phyloP scores from a whole-genome alignment of 2,888 invertebrate species.

The Seira ritae region DNA sequence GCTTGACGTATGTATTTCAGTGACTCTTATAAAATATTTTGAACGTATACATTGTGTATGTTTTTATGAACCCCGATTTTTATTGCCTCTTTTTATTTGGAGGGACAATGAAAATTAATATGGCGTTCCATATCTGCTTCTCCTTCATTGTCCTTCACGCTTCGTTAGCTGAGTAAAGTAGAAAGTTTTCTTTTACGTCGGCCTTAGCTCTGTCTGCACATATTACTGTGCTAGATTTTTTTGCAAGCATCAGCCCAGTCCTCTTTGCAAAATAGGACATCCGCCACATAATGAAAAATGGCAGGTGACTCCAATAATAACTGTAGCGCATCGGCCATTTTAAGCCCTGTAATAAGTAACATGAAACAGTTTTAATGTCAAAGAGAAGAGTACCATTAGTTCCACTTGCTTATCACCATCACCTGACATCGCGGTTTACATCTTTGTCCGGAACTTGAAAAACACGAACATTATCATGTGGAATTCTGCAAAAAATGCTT shows the following conservation, averaged over 20 bases:
- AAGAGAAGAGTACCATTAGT: slow-evolving; percentile 39
- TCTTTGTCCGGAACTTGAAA: not conserved
- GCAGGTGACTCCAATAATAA: slow-evolving; percentile 11
- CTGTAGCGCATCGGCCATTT: not conserved
- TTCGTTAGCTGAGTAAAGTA: slow-evolving; percentile 2
- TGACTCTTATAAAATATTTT: no score
- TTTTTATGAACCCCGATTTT: no score
- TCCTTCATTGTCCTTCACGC: not conserved
- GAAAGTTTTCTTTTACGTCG: not conserved
- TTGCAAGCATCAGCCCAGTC: not conserved
- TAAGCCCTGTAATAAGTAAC: not conserved
- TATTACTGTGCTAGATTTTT: not conserved
- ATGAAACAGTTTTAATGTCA: slow-evolving; percentile 49
- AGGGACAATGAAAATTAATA: not conserved
- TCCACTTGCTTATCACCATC: slow-evolving; percentile 47
- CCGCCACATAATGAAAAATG: not conserved
- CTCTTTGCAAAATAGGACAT: not conserved
- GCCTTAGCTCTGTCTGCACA: not conserved
- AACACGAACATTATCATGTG: no score
- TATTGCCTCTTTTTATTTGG: not conserved
- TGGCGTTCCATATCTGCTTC: not conserved
- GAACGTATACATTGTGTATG: no score
- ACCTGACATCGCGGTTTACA: slow-evolving; percentile 31
- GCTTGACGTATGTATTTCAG: not conserved
- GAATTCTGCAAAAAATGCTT: no score